Evolutionary conservation across 1,140 invertebrate genomes (phyloP).

Genomic region (Lucilia cuprina): DNA sequence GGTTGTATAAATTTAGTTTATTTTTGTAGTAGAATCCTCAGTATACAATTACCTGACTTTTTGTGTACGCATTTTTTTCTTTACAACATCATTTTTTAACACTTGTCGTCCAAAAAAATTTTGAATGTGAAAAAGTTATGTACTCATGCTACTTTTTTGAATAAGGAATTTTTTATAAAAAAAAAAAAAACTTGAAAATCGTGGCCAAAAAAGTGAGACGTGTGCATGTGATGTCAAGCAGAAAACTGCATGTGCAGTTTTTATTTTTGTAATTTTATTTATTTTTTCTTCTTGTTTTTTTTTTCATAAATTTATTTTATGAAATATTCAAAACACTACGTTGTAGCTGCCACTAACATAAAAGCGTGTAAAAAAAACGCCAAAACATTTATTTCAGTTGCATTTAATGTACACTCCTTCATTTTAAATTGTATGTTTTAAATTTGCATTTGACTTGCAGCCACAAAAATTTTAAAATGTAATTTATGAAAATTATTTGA

Average conservation of each 20-base stretch:
- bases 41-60: background rate
- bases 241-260: background rate
- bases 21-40: background rate
- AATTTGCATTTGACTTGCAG: background rate
- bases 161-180: background rate
- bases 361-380: background rate
- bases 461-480: too few species aligned
- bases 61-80: background rate
- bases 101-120: background rate
- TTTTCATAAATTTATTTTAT: background rate
- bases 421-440: background rate
- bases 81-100: background rate
- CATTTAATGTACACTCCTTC: background rate
- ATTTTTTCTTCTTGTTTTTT: background rate
- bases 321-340: background rate
- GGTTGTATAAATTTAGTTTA: background rate
- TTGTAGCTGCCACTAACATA: background rate
- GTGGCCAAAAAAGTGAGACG: background rate
- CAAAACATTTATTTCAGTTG: background rate
- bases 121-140: background rate
- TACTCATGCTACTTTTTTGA: background rate
- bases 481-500: too few species aligned
- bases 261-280: background rate
- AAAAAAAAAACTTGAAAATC: background rate
- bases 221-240: slow-evolving; percentile 1